Evolutionary conservation across 1,140 invertebrate genomes (phyloP), one percentile per base, ranked within the genome.

Genomic region (Spodoptera frugiperda): DNA sequence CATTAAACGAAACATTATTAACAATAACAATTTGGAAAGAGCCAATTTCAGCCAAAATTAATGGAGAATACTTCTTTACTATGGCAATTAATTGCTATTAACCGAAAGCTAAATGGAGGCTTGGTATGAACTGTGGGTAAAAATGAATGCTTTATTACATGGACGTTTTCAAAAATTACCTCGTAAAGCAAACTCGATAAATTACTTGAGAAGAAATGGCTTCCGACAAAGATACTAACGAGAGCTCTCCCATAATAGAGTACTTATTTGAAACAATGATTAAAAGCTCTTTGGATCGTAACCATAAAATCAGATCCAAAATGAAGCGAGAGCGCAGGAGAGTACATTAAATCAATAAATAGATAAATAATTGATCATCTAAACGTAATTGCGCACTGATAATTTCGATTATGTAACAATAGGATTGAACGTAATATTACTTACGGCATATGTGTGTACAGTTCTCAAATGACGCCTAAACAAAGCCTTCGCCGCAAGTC

Each of bases 391-490:
- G 19, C n/a, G 19, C 14, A 61, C n/a, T 39, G 33, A 39, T 39
- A 49, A 74, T 19, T 70, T 59, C 33, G 39, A 68, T 76, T 55
- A 79, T 67, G 74, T 77, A 80, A 79, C 49, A 70, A 72, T 75
- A 75, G 49, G 46, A 49, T 49, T 77, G 51, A 78, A 77, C 67
- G 78, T 80, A 70, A 83, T 74, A 61, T 79, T 89, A 91, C 88
- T 90, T 81, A 90, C 86, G 79, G 82, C 73, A 83, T 71, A 86
- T 82, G 85, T 87, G 84, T 86, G 80, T 80, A 78, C 81, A 46
- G 81, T 79, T 80, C 81, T 89, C 85, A 86, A 84, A 86, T 91
- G 87, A 87, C 81, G 59, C 74, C 68, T 84, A 83, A 87, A 84
- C 85, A 87, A 87, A 83, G 83, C 77, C 75, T 82, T 51, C 55